Conservation (phyloP, 1,140 invertebrate genomes). For the Ceratosolen fusciceps region DNA sequence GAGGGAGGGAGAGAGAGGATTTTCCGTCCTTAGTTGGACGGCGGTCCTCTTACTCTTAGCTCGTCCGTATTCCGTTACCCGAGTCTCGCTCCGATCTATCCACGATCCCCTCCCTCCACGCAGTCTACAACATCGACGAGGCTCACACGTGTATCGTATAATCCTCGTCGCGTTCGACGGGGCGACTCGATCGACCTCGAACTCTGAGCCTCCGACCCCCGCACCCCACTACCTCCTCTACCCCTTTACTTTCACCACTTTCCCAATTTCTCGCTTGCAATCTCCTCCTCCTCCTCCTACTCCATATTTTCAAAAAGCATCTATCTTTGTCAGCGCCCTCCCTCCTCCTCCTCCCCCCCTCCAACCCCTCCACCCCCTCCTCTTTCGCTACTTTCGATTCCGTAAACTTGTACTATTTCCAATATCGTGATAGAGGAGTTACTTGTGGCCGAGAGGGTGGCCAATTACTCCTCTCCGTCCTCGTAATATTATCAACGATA, state of each 20-base stretch:
- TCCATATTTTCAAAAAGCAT: background rate
- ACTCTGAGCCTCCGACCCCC: constrained; percentile 5
- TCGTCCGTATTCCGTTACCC: constrained; percentile 47
- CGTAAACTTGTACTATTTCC: no score
- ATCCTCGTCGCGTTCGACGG: constrained; percentile 34
- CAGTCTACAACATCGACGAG: no score
- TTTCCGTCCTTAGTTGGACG: constrained; percentile 36
- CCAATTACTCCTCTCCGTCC: no score
- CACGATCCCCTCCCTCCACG: background rate
- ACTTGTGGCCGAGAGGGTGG: no score
- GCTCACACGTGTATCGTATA: constrained; percentile 35
- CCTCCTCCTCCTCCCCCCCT: background rate
- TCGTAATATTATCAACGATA: no score
- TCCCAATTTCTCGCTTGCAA: background rate
- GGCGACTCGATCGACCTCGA: constrained; percentile 40
- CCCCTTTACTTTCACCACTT: background rate
- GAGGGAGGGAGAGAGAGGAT: constrained; percentile 2
- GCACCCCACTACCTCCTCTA: background rate
- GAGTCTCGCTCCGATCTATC: background rate
- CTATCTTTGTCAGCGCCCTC: background rate
- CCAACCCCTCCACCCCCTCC: background rate
- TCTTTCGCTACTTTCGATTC: background rate
- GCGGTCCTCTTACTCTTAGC: constrained; percentile 46
- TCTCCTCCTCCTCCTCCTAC: background rate
- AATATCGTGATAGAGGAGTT: no score